A percentile compares a stretch with the other conserved stretches of the same genome.
Conservation (phyloP, 2,888 invertebrate species). For the Plagodis pulveraria region DNA sequence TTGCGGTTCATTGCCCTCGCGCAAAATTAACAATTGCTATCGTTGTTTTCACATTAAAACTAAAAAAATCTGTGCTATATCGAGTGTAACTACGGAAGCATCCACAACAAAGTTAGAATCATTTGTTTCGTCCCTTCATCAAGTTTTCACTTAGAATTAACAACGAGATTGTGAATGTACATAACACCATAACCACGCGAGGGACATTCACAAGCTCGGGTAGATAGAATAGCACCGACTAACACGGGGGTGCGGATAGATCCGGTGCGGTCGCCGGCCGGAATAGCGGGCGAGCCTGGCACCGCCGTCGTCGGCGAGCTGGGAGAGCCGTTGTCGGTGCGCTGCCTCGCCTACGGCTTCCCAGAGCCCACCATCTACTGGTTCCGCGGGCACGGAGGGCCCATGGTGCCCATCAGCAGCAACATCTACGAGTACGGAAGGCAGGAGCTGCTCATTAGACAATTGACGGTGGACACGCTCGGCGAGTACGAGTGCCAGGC, state of each 20-base stretch:
- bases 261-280: conserved; percentile 13
- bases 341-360: conserved; percentile 93
- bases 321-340: conserved; percentile 88
- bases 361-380: conserved; percentile 92
- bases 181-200: conserved; percentile 29
- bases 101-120: conserved; percentile 46
- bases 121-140: conserved; percentile 47
- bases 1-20: conserved; percentile 6
- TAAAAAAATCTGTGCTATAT: too few species aligned
- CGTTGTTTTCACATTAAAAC: too few species aligned
- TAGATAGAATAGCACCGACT: conserved; percentile 37
- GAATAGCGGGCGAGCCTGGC: conserved; percentile 86
- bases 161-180: conserved; percentile 60
- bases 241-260: conserved; percentile 38
- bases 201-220: conserved; percentile 49
- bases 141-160: conserved; percentile 55
- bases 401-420: conserved; percentile 90
- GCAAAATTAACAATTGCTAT: neutral
- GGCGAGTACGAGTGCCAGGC: conserved; percentile 96
- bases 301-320: conserved; percentile 88
- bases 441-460: conserved; percentile 89
- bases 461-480: conserved; percentile 88
- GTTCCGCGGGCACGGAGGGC: conserved; percentile 91
- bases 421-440: conserved; percentile 90
- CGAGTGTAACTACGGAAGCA: conserved; percentile 34